Evolutionary conservation across 2,797 vertebrate genomes (phyloP).

Genomic region (Chloroceryle amazona): DNA sequence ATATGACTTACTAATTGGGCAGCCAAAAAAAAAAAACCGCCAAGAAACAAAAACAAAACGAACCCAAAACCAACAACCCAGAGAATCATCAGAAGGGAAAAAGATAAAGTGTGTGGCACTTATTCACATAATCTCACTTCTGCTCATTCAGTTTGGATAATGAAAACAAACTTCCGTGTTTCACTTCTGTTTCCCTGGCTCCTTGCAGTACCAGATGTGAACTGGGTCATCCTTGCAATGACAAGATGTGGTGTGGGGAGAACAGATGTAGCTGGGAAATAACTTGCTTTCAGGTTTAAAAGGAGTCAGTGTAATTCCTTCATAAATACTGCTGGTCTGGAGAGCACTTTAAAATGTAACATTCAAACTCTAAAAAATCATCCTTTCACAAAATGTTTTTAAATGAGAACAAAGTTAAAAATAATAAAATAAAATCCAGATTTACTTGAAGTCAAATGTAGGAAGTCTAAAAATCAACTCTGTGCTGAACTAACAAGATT

Average conservation of each 20-base stretch:
- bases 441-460: background rate
- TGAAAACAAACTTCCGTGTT: slow-evolving; percentile 12
- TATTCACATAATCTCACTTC: background rate
- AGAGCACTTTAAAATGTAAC: background rate
- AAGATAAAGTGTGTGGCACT: background rate
- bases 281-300: background rate
- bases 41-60: too few relatives aligned
- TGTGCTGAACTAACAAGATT: background rate
- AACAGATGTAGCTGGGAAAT: background rate
- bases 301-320: background rate
- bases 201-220: background rate
- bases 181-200: slow-evolving; percentile 18
- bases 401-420: background rate
- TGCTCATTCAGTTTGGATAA: slow-evolving; percentile 8
- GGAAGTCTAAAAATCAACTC: background rate
- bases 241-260: background rate
- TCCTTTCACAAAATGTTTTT: background rate
- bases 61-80: too few relatives aligned
- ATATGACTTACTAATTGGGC: background rate
- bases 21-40: rapidly evolving
- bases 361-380: background rate
- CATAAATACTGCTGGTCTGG: background rate
- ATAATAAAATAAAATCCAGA: background rate
- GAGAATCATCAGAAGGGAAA: background rate
- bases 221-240: background rate